Conservation (phyloP, 2,888 invertebrate genomes). For the Pseudococcus longispinus region DNA sequence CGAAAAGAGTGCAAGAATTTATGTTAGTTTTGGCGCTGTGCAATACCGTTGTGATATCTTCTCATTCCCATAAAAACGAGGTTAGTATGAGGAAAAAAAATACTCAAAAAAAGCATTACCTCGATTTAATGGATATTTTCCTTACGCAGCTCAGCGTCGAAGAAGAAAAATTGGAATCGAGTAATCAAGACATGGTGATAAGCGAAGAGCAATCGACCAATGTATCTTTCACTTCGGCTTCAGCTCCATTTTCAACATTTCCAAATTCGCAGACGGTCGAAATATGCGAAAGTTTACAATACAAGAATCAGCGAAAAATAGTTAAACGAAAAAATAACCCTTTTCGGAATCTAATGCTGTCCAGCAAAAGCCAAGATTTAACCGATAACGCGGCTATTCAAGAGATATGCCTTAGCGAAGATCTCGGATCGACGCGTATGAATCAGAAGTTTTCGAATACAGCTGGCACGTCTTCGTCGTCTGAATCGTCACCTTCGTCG, state of each 20-base stretch:
- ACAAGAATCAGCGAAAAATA: conserved; percentile 30
- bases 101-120: not conserved
- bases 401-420: conserved; percentile 23
- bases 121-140: not conserved
- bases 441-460: not conserved
- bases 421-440: not conserved
- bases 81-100: conserved; percentile 58
- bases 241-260: conserved; percentile 41
- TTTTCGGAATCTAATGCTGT: conserved; percentile 38
- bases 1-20: conserved; percentile 84
- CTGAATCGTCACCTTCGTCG: conserved; percentile 49
- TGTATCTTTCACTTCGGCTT: conserved; percentile 26
- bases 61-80: conserved; percentile 77
- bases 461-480: conserved; percentile 34
- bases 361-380: conserved; percentile 40
- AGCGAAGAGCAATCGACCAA: not conserved
- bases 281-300: not conserved
- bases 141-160: not conserved
- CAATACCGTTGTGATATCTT: conserved; percentile 94
- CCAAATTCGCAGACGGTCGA: not conserved
- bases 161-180: conserved; percentile 28
- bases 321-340: not conserved
- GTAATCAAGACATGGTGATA: conserved; percentile 17
- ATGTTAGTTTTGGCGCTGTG: conserved; percentile 90
- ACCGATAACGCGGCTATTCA: conserved; percentile 22